Base-by-base conservation (phyloP, 2,888 invertebrate species). In the Euplagia quadripunctaria region DNA sequence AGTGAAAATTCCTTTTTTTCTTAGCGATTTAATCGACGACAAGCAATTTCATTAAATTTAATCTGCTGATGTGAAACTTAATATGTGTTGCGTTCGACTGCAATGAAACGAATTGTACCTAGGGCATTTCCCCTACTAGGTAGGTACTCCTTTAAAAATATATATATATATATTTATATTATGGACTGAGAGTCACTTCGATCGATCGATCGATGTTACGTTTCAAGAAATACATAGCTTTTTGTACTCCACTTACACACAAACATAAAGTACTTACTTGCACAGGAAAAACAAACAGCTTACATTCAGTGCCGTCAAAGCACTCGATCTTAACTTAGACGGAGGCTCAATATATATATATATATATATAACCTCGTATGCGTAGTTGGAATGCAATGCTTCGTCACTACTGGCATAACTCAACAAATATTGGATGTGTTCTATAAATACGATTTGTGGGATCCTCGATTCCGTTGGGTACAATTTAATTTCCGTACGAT, bases 381-480 rank as follows among this genome's bases (percentile, higher is more conserved):
- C 4, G 2, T 8, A 68, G 67, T 66, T 31, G 31, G 9, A 52
- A 55, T 52, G 41, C 49, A 63, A 58, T 4, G 17, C 61, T 11
- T 51, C 64, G 20, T 20, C 9, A 41, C 51, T 49, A 51, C 51
- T 41, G n/a, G 0, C 41, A 42, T 51, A 42, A 52, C 52, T 52
- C 52, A 4, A 55, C 67, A 68, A 68, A 68, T 55, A 68, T 68
- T 68, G 42, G 52, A 68, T 55, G 51, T 52, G 41, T 68, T 55
- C 42, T 52, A 55, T 67, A 55, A 31, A 68, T 68, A 68, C 17
- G 67, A 42, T 52, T 68, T 55, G 67, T 11, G 55, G 67, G 42
- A 17, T 55, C 9, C 31, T 52, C 42, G 11, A 51, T 12, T 17
- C 31, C 8, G 12, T 66, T 65, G 64, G 66, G 51, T 51, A 20